A percentile compares a stretch with the other conserved stretches of the same genome.
These are phyloP conservation scores for Melanotaenia boesemani DNA, from an alignment of 2,797 vertebrate genomes.

Conservation along the genomic window DNA sequence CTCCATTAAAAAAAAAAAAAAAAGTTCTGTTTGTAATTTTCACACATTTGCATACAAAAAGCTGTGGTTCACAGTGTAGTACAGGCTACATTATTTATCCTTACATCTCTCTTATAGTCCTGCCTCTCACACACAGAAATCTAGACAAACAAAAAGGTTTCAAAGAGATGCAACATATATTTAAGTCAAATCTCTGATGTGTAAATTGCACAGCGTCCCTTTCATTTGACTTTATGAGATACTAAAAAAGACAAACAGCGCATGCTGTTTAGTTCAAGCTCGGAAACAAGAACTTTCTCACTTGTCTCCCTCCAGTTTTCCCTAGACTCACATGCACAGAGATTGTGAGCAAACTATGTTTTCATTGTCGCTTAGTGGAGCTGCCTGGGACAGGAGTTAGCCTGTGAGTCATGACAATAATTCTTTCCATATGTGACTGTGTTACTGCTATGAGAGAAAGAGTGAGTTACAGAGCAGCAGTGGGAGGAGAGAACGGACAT, in stretches of 20 bases:
- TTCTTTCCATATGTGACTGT: conserved; percentile 85
- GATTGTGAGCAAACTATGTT: conserved; percentile 74
- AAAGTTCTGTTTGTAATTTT: background rate
- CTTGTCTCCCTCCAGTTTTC: conserved; percentile 49
- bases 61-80: background rate
- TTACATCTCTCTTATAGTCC: background rate
- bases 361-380: conserved; percentile 78
- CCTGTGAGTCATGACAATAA: conserved; percentile 85
- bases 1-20: background rate
- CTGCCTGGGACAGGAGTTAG: conserved; percentile 74
- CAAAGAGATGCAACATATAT: background rate
- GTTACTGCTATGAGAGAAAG: conserved; percentile 61
- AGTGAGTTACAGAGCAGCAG: conserved; percentile 35
- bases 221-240: conserved; percentile 28
- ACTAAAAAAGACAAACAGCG: conserved; percentile 21
- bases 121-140: background rate
- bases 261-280: conserved; percentile 34
- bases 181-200: conserved; percentile 18
- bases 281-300: conserved; percentile 41
- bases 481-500: conserved; percentile 57
- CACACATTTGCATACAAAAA: background rate
- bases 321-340: conserved; percentile 20
- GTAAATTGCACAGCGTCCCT: conserved; percentile 37
- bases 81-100: background rate
- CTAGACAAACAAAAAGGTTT: conserved; percentile 14